These are phyloP conservation scores for Minunthozetes semirufus DNA, from an alignment of 2,888 invertebrate genomes.

Conservation along the genomic window DNA sequence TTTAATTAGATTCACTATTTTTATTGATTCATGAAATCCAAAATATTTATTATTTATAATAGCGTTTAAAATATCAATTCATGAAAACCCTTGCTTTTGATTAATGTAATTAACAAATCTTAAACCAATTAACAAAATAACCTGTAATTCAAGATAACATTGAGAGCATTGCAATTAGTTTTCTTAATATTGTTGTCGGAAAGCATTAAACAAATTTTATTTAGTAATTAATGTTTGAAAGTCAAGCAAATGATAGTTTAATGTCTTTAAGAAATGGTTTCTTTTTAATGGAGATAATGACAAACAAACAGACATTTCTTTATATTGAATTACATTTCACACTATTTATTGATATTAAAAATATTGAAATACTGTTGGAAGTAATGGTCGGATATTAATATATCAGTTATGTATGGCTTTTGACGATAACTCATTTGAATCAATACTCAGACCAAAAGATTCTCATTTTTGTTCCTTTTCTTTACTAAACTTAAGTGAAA, in stretches of 20 bases:
- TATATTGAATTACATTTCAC: too few relatives aligned
- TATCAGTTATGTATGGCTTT: not conserved
- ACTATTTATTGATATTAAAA: not conserved
- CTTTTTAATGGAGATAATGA: too few relatives aligned
- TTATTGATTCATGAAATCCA: not conserved
- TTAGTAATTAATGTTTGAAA: not conserved
- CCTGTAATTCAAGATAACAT: not conserved
- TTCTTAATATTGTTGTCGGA: not conserved
- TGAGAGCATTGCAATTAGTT: not conserved
- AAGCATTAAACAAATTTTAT: not conserved
- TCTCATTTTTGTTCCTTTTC: constrained; percentile 15
- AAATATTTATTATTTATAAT: not conserved
- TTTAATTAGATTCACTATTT: not conserved
- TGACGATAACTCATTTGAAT: constrained; percentile 2
- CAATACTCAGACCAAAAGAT: constrained; percentile 12
- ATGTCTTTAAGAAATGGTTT: not conserved
- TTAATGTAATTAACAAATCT: not conserved
- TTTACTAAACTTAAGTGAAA: constrained; percentile 11
- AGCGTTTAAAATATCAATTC: not conserved
- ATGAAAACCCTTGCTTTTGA: not conserved
- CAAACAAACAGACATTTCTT: too few relatives aligned
- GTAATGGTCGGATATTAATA: not conserved
- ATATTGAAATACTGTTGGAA: not conserved
- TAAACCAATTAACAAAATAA: not conserved
- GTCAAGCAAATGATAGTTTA: not conserved